Evolutionary conservation across 2,113 vertebrate species (phyloP), one percentile per base, ranked within the genome.

Genomic region (Scopus umbretta): DNA sequence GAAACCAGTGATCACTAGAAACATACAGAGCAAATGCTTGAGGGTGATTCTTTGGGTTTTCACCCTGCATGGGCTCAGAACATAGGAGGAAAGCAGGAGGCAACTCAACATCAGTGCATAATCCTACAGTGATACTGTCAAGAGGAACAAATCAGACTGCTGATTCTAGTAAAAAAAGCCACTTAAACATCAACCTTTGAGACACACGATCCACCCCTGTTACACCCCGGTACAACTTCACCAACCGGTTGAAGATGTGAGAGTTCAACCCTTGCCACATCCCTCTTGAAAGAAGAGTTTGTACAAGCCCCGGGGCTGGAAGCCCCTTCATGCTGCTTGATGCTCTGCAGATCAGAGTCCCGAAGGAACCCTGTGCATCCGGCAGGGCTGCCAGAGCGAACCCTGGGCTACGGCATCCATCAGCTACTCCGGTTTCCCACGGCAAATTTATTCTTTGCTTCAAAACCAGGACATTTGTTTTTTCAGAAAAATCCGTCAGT

Each of bases 1-100:
- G 22, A 49, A 68, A 62, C 14, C 13, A 14, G 42, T 4, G 50
- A 12, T 42, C 50, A 50, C 32, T 30, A 61, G 30, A 38, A 91
- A 34, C 3, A 23, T 1, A 6, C 0, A 29, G 6, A 61, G 27
- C 20, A 55, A 15, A 7, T 58, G 29, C 80, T 34, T 29, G 26
- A 43, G 43, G 18, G 21, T 29, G 58, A 50, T 16, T 32, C 58
- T 66, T 70, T 26, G 40, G 17, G 26, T 15, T 86, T 76, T 59
- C 11, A 27, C 29, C 55, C 9, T 4, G 8, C 23, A 26, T 34
- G 25, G 32, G 14, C 68, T 67, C 58, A 29, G 50, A 30, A 53
- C 52, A 86, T 16, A 27, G 3, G 1, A 67, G 52, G 27, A 43
- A 59, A 87, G 58, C 52, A 70, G 59, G 43, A 73, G 40, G 30